Base-by-base conservation (phyloP, 2,888 invertebrate species). In the Dasypolia templi region DNA sequence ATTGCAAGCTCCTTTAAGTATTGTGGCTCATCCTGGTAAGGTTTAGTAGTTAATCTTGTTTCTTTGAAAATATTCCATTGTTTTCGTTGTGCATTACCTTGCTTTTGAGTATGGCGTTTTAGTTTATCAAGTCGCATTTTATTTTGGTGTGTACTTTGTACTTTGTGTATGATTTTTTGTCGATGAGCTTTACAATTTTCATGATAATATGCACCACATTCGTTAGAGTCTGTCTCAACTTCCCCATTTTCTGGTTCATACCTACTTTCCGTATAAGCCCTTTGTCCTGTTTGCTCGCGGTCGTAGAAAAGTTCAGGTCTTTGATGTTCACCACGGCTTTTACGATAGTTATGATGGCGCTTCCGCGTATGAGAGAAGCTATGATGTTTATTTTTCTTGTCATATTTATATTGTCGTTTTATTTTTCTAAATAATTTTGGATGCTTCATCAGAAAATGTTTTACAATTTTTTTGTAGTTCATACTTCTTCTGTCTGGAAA, bases 391-490 rank as follows among this genome's bases (percentile, higher is more conserved):
- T 44, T 72, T 42, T 64, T 66, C 6, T 26, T 55, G 9, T 49
- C 53, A 22, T 56, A 55, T 62, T 71, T 75, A 56, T 81, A 64
- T 0, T 77, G 64, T 29, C 35, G 39, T 29, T 77, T 74, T 44
- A 65, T 61, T 44, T 63, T 64, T 64, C 51, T 84, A 35, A 81
- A 74, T 70, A 84, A 51, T 42, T 49, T 56, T 22, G 72, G 84
- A 72, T 84, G 83, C 17, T 75, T 75, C 17, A 9, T 1, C 19
- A 68, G 35, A 26, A 75, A 65, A 55, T 74, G 77, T 12, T 55
- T 73, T 17, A 72, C 46, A 32, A 68, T 53, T 72, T 75, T 80
- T 64, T 77, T 77, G 61, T 64, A 70, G 35, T 62, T 69, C 61
- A 81, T 61, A 29, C 42, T 68, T 62, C 68, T 59, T 53, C 81